phyloP scores from a whole-genome alignment of 30 jellyfish, hydroid and myxozoan genomes.

The Chironex yamaguchii region DNA sequence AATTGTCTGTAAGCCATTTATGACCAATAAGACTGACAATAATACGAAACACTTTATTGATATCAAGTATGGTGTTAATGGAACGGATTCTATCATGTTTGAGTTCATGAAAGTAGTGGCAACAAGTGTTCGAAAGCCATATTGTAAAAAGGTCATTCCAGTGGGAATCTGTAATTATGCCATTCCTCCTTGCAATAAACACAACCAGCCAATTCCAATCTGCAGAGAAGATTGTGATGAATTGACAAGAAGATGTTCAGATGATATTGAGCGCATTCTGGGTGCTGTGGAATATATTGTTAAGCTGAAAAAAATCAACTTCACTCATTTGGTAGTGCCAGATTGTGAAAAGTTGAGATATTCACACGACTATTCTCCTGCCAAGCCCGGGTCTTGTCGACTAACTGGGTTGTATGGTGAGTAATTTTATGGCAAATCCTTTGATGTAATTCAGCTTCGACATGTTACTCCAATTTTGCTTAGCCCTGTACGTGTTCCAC shows the following conservation, averaged over 20 bases:
- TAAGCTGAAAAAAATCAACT: constrained; percentile 23
- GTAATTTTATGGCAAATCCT: no score
- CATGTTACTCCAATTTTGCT: no score
- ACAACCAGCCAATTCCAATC: constrained; percentile 24
- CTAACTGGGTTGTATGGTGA: constrained; percentile 62
- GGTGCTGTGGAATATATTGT: constrained; percentile 73
- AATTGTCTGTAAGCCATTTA: constrained; percentile 41
- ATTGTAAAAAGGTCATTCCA: constrained; percentile 51
- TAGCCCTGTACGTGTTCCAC: no score
- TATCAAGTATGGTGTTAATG: constrained; percentile 47
- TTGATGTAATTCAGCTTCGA: no score
- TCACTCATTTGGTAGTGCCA: constrained; percentile 69
- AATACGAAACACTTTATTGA: constrained; percentile 62
- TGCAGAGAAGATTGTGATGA: constrained; percentile 79
- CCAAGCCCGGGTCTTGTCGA: constrained; percentile 45
- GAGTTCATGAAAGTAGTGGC: constrained; percentile 42
- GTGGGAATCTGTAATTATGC: constrained; percentile 55
- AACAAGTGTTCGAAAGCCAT: constrained; percentile 3
- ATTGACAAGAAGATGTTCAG: constrained; percentile 15
- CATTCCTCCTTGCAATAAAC: constrained; percentile 51
- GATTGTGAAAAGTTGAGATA: constrained; percentile 61
- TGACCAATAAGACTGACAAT: constrained; percentile 44
- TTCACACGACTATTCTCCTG: constrained; percentile 16
- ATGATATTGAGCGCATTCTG: constrained; percentile 46
- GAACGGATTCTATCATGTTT: constrained; percentile 55